Conservation (phyloP, 2,797 vertebrate species). For the Sebastes hubbsi region DNA sequence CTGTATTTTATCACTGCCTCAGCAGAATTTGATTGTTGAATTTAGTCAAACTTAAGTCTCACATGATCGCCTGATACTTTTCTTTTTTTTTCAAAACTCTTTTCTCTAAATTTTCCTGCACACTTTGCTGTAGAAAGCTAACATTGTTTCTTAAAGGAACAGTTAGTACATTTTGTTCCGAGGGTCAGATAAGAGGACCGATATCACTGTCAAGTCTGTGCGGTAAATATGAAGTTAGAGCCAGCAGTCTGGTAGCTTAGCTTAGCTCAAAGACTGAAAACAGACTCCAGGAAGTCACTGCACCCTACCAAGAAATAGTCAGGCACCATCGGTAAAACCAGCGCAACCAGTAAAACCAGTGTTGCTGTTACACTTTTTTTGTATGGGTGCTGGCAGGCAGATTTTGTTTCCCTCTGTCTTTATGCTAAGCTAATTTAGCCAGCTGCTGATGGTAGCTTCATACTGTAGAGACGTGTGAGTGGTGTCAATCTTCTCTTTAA, state of each 20-base stretch:
- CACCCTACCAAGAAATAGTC: background rate
- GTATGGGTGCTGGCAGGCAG: background rate
- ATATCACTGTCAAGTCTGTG: no score
- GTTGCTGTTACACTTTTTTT: background rate
- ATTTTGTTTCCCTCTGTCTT: background rate
- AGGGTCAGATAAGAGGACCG: background rate
- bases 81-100: background rate
- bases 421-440: background rate
- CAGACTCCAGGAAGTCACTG: background rate
- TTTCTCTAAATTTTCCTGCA: background rate
- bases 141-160: background rate
- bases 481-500: background rate
- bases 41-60: constrained; percentile 21
- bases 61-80: background rate
- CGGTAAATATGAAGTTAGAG: background rate
- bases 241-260: background rate
- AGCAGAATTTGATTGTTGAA: constrained; percentile 37
- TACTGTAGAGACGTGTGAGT: background rate
- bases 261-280: background rate
- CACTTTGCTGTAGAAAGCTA: background rate
- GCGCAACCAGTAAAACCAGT: background rate
- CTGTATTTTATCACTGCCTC: constrained; percentile 33
- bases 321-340: background rate
- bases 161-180: background rate
- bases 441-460: background rate